Conservation (phyloP, 2,888 invertebrate species). For the Phengaris alcon region DNA sequence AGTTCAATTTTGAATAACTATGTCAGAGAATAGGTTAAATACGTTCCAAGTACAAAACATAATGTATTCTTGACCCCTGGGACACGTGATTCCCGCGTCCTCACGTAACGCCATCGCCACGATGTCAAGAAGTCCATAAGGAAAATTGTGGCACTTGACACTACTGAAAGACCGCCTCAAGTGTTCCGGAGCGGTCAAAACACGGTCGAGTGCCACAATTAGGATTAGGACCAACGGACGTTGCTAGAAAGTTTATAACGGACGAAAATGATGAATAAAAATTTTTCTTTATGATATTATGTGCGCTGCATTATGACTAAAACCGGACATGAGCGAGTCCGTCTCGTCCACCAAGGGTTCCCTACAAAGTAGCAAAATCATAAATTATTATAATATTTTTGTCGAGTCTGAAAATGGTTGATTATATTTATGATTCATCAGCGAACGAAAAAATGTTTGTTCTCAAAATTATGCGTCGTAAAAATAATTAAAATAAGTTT, state of each 20-base stretch:
- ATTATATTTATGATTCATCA: too few species aligned
- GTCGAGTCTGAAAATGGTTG: too few species aligned
- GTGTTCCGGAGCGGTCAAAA: conserved; percentile 41
- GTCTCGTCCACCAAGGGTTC: too few species aligned
- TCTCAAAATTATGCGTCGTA: too few species aligned
- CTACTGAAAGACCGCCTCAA: conserved; percentile 37
- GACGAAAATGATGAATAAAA: neutral
- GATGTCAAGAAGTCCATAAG: conserved; percentile 25
- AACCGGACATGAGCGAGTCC: too few species aligned
- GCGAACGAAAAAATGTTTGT: too few species aligned
- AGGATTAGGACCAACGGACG: neutral
- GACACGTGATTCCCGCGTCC: neutral
- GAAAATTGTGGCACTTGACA: conserved; percentile 40
- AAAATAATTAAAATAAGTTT: too few species aligned
- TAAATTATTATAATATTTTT: too few species aligned
- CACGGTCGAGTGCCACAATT: conserved; percentile 6
- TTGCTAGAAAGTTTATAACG: neutral
- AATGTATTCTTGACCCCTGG: neutral
- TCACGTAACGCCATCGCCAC: neutral
- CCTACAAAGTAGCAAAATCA: too few species aligned
- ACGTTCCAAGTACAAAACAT: neutral
- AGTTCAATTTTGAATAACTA: too few species aligned
- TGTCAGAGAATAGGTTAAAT: too few species aligned
- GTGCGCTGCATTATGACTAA: neutral
- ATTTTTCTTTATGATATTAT: neutral